These are phyloP conservation scores for Escarpia spicata DNA, from an alignment of 2,888 invertebrate species.

Conservation along the genomic window DNA sequence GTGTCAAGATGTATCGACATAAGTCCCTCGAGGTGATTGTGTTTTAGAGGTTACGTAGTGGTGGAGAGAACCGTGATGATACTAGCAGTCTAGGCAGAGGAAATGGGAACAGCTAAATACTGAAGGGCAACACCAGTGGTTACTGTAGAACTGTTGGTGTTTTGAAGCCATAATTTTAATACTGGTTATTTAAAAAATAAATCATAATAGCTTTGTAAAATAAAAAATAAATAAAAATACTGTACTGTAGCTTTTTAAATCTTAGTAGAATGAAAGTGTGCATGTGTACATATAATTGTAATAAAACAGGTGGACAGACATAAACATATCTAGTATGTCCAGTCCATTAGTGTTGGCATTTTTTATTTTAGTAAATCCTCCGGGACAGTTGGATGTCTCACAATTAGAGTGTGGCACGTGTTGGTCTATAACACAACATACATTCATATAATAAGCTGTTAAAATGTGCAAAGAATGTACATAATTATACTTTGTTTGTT, in stretches of 20 bases:
- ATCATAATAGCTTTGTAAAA: not conserved
- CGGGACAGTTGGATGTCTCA: not conserved
- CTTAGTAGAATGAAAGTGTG: not conserved
- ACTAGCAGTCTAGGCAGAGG: not conserved
- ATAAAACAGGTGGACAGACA: not conserved
- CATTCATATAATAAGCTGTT: not conserved
- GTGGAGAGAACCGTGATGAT: not conserved
- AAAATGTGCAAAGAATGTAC: conserved; percentile 6
- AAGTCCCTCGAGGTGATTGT: not conserved
- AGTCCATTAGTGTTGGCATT: not conserved
- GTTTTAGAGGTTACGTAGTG: not conserved
- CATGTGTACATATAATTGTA: not conserved
- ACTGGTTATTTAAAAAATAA: not conserved
- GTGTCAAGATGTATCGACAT: not conserved
- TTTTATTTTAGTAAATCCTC: not conserved
- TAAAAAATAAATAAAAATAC: not conserved
- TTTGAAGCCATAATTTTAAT: not conserved
- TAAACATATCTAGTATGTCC: not conserved
- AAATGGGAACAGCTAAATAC: too few species aligned
- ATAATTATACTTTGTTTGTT: not conserved
- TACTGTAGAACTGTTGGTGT: not conserved
- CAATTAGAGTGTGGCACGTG: not conserved
- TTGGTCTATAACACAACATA: not conserved
- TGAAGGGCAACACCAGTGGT: not conserved
- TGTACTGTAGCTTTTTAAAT: not conserved